Percentiles rank a stretch among this genome's conserved stretches.
Conservation (phyloP, 2,888 invertebrate species). For the Pyrrhosoma nymphula region DNA sequence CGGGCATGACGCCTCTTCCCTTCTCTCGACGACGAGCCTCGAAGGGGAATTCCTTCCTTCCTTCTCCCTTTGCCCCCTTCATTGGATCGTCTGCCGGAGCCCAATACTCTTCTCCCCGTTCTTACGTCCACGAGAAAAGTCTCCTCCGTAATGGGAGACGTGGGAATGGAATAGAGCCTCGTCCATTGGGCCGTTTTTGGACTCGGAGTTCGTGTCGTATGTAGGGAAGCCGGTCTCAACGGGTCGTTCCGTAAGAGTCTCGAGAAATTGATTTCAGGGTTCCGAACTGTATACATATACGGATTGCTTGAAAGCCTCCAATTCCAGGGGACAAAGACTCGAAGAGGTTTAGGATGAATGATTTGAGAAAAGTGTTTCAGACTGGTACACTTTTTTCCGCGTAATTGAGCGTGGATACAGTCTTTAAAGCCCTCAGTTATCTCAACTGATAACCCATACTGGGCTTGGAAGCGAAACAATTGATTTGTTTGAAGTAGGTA, state of each 20-base stretch:
- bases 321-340: no score
- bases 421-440: no score
- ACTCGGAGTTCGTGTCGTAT: no score
- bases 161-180: not conserved
- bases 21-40: not conserved
- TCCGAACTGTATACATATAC: not conserved
- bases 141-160: not conserved
- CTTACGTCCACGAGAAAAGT: not conserved
- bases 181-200: no score
- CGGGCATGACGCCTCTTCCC: not conserved
- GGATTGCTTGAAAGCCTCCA: no score
- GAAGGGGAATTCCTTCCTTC: not conserved
- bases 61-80: not conserved
- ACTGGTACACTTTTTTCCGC: no score
- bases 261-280: not conserved
- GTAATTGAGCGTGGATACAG: no score
- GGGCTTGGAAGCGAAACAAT: no score
- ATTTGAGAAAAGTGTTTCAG: no score
- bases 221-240: not conserved
- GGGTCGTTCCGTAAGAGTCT: not conserved
- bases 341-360: no score
- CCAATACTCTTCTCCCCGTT: not conserved
- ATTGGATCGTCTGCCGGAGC: not conserved
- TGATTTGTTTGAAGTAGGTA: no score
- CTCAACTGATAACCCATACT: no score